Conservation (phyloP, 2,888 invertebrate genomes). For the Parnassius apollo region DNA sequence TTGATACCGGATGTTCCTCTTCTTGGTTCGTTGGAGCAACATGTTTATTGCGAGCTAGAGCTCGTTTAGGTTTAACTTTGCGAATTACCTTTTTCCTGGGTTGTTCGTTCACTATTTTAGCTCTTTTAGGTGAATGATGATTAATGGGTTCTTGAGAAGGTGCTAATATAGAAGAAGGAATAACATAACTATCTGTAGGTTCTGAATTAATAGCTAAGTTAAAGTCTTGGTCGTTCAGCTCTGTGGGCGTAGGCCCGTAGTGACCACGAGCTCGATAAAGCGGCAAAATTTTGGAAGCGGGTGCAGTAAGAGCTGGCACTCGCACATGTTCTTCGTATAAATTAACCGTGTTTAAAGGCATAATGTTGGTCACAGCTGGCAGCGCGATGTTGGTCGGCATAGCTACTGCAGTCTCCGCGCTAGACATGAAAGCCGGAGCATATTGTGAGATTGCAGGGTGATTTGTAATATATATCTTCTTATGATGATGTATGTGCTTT, state of each 20-base stretch:
- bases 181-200: slow-evolving; percentile 44
- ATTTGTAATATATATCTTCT: slow-evolving; percentile 78
- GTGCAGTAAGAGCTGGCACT: slow-evolving; percentile 44
- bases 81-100: slow-evolving; percentile 59
- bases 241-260: slow-evolving; percentile 65
- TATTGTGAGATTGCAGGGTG: slow-evolving; percentile 72
- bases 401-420: slow-evolving; percentile 65
- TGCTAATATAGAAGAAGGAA: slow-evolving; percentile 49
- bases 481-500: slow-evolving; percentile 79
- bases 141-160: slow-evolving; percentile 41
- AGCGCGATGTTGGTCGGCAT: slow-evolving; percentile 59
- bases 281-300: slow-evolving; percentile 66
- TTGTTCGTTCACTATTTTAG: slow-evolving; percentile 64
- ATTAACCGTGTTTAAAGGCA: slow-evolving; percentile 52
- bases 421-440: slow-evolving; percentile 71
- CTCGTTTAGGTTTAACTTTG: slow-evolving; percentile 65
- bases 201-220: slow-evolving; percentile 57
- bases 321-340: slow-evolving; percentile 46
- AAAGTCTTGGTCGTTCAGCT: slow-evolving; percentile 64
- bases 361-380: slow-evolving; percentile 55
- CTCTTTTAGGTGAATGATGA: slow-evolving; percentile 55
- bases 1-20: slow-evolving; percentile 66
- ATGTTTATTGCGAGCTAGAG: slow-evolving; percentile 47
- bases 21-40: slow-evolving; percentile 38
- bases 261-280: slow-evolving; percentile 72